phyloP scores from a whole-genome alignment of 1,140 invertebrate species.

The Brachionus koreanus region DNA sequence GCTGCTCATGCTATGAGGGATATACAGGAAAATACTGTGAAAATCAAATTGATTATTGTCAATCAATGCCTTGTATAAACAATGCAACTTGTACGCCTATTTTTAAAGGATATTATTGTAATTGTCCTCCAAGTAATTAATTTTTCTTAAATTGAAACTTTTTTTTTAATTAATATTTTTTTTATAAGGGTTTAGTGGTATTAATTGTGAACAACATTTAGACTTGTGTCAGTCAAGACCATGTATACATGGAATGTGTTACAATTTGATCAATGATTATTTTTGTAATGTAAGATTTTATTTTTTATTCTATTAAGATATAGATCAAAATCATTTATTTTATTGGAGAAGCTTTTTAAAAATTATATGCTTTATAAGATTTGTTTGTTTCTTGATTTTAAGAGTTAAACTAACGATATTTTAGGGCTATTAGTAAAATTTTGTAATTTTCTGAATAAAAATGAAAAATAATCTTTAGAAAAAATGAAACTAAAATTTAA shows the following conservation, averaged over 20 bases:
- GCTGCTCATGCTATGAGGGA: slow-evolving; percentile 47
- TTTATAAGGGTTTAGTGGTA: slow-evolving; percentile 47
- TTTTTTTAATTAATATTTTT: not conserved
- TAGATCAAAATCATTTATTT: no score
- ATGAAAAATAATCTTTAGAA: no score
- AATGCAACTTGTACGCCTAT: slow-evolving; percentile 45
- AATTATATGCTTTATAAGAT: no score
- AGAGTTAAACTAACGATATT: no score
- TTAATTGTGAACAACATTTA: slow-evolving; percentile 85
- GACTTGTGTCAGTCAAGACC: not conserved
- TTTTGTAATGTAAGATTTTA: slow-evolving; percentile 51
- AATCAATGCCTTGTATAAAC: slow-evolving; percentile 45
- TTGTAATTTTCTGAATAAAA: no score
- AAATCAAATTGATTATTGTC: slow-evolving; percentile 45
- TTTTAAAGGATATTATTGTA: slow-evolving; percentile 43
- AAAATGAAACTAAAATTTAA: no score
- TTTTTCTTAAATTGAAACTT: not conserved
- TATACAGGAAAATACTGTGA: slow-evolving; percentile 49
- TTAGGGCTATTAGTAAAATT: no score
- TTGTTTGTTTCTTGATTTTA: no score
- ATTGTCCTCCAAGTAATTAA: slow-evolving; percentile 57
- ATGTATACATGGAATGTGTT: slow-evolving; percentile 32
- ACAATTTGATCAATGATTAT: slow-evolving; percentile 41
- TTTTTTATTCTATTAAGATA: not conserved
- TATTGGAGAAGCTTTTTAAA: no score